A percentile compares a stretch with the other conserved stretches of the same genome.
Conservation (phyloP, 2,113 vertebrate genomes). For the Lepus europaeus region DNA sequence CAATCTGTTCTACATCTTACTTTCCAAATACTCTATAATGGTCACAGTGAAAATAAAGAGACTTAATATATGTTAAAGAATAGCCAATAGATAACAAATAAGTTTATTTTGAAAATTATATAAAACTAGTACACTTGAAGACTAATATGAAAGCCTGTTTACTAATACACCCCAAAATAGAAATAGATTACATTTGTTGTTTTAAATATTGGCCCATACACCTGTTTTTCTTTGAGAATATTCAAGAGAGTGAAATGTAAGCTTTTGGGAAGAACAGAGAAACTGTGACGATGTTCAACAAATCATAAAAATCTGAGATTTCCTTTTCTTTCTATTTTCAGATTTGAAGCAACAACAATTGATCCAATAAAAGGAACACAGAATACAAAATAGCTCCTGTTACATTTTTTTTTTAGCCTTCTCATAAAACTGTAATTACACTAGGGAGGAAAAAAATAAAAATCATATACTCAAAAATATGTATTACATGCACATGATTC, state of each 20-base stretch:
- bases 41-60: constrained; percentile 13
- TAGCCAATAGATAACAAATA: not conserved
- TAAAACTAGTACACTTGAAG: not conserved
- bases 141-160: not conserved
- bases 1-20: not conserved
- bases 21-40: constrained; percentile 35
- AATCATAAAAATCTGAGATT: constrained; percentile 40
- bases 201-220: not conserved
- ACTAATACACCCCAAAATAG: not conserved
- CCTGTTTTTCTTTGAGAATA: constrained; percentile 2
- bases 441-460: constrained; percentile 30
- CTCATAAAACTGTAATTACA: constrained; percentile 27
- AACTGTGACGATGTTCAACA: constrained; percentile 32
- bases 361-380: constrained; percentile 24
- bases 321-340: constrained; percentile 39
- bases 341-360: constrained; percentile 46
- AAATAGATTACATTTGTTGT: not conserved
- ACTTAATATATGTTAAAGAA: constrained; percentile 6
- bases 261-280: not conserved
- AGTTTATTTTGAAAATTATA: too few relatives aligned
- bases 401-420: constrained; percentile 11
- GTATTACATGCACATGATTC: not conserved
- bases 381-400: not conserved
- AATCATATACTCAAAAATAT: not conserved
- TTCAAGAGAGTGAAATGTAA: not conserved